Percentiles rank a stretch among this genome's conserved stretches.
phyloP scores from a whole-genome alignment of 2,797 vertebrate species.

The Ceryle rudis region DNA sequence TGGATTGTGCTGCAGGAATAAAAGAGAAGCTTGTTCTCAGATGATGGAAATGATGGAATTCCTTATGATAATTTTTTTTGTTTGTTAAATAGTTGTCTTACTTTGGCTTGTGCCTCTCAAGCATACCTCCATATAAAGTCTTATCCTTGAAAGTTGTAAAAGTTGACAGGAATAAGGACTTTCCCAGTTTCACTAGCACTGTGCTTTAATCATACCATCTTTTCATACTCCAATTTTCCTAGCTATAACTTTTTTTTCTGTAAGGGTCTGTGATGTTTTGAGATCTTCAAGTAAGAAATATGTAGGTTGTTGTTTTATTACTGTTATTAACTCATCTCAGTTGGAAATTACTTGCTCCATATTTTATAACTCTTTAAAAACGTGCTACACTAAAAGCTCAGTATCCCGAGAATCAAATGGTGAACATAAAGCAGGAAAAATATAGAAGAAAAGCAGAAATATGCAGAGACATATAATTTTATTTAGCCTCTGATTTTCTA shows the following conservation, averaged over 20 bases:
- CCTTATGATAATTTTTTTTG: background rate
- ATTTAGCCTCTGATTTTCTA: background rate
- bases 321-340: background rate
- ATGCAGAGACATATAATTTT: background rate
- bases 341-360: background rate
- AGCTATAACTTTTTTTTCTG: background rate
- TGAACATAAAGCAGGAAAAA: background rate
- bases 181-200: background rate
- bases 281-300: background rate
- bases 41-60: background rate
- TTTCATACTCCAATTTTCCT: background rate
- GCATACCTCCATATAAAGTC: background rate
- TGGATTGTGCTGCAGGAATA: background rate
- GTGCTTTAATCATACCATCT: background rate
- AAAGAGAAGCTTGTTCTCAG: background rate
- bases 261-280: background rate
- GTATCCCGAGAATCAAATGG: background rate
- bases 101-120: background rate
- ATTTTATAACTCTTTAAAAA: constrained; percentile 5
- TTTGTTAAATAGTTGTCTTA: background rate
- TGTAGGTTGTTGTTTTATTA: background rate
- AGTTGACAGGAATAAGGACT: background rate
- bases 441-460: background rate
- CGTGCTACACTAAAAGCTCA: background rate
- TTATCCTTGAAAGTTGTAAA: background rate